These are phyloP conservation scores for Fringilla coelebs DNA, from an alignment of 2,797 vertebrate genomes.

Conservation along the genomic window DNA sequence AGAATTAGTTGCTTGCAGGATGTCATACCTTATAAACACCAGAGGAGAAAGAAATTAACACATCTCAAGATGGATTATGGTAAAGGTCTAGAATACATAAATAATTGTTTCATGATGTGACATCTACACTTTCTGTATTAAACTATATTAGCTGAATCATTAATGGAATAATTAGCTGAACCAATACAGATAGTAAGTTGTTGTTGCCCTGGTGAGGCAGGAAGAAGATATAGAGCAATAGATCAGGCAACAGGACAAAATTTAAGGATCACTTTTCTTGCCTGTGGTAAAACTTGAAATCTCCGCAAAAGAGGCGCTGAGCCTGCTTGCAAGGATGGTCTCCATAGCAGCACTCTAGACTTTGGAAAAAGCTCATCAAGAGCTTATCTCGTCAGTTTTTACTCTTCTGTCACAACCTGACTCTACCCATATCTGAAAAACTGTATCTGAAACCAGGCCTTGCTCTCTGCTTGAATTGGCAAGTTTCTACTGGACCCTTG, in stretches of 20 bases:
- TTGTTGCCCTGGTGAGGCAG: neutral
- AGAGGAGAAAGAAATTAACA: slow-evolving; percentile 43
- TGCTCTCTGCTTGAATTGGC: neutral
- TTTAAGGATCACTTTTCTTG: neutral
- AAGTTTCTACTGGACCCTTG: neutral
- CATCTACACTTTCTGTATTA: neutral
- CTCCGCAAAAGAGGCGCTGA: neutral
- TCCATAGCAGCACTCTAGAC: neutral
- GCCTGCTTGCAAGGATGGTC: neutral
- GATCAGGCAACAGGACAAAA: neutral
- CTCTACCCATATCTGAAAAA: neutral
- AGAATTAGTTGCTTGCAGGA: slow-evolving; percentile 48
- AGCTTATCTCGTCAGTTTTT: neutral
- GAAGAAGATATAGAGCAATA: neutral
- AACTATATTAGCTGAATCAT: neutral
- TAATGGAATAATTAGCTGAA: slow-evolving; percentile 30
- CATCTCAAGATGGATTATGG: slow-evolving; percentile 2
- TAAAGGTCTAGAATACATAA: slow-evolving; percentile 45
- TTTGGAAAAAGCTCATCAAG: neutral
- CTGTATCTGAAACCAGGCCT: neutral
- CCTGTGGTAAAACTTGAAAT: neutral
- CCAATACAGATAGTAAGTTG: neutral
- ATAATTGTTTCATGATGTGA: slow-evolving; percentile 15
- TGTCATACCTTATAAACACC: slow-evolving; percentile 41
- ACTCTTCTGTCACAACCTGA: neutral